Conservation (phyloP, 2,888 invertebrate species). For the Rotaria macrura region DNA sequence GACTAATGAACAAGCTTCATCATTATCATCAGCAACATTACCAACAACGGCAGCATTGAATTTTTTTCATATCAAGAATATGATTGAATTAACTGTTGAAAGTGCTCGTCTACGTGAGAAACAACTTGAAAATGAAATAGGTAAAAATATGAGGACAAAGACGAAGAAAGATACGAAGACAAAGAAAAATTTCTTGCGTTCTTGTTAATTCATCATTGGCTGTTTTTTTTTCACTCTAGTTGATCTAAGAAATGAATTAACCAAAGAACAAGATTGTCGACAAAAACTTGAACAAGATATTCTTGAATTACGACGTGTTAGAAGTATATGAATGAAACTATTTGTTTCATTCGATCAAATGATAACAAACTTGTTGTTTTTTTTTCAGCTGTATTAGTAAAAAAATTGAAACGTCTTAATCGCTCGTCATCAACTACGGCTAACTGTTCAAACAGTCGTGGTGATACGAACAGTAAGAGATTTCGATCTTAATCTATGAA, state of each 20-base stretch:
- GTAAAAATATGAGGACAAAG: neutral
- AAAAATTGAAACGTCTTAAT: neutral
- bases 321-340: neutral
- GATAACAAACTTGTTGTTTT: neutral
- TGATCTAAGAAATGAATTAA: neutral
- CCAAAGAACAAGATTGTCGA: neutral
- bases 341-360: neutral
- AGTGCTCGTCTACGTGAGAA: neutral
- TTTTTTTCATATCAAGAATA: neutral
- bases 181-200: no score
- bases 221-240: neutral
- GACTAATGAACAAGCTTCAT: neutral
- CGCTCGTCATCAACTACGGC: neutral
- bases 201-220: neutral
- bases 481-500: neutral
- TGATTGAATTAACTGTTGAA: neutral
- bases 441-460: neutral
- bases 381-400: neutral
- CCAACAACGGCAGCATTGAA: neutral
- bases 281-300: neutral
- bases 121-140: neutral
- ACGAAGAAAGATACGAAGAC: no score
- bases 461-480: neutral
- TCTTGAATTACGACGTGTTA: neutral
- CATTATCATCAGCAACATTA: neutral